These are phyloP conservation scores for Bradypodion pumilum DNA, from an alignment of 2,797 vertebrate genomes.

Conservation along the genomic window DNA sequence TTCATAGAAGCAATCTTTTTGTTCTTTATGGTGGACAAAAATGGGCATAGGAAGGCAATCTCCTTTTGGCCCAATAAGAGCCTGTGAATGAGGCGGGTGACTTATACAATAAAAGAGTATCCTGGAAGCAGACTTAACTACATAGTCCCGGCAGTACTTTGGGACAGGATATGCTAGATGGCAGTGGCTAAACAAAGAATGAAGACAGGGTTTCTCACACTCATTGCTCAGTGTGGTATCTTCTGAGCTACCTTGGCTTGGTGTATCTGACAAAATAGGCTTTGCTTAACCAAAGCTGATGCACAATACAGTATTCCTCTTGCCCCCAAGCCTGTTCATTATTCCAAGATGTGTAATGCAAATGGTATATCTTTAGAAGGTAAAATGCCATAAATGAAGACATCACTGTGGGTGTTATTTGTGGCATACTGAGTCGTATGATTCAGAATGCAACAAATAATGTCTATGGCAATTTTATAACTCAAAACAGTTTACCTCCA, in stretches of 20 bases:
- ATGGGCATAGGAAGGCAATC: background rate
- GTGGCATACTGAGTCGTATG: no score
- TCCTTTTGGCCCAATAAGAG: no score
- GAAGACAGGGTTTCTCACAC: background rate
- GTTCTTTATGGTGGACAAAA: background rate
- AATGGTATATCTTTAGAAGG: no score
- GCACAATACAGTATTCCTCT: background rate
- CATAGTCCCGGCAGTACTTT: background rate
- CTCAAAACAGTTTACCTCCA: no score
- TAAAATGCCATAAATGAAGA: no score
- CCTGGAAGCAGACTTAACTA: background rate
- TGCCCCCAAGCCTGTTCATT: no score
- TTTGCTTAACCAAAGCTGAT: background rate
- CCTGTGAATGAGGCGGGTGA: background rate
- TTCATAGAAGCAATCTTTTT: slow-evolving; percentile 34
- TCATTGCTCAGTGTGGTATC: background rate
- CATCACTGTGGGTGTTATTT: no score
- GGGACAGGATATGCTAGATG: background rate
- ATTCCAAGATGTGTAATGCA: no score
- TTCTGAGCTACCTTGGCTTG: background rate
- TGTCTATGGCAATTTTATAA: no score
- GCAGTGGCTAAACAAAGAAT: background rate
- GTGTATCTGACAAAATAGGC: background rate
- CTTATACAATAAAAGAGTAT: background rate
- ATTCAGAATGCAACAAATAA: no score